Base-by-base conservation (phyloP, 2,888 invertebrate species). In the Parthenolecanium corni region DNA sequence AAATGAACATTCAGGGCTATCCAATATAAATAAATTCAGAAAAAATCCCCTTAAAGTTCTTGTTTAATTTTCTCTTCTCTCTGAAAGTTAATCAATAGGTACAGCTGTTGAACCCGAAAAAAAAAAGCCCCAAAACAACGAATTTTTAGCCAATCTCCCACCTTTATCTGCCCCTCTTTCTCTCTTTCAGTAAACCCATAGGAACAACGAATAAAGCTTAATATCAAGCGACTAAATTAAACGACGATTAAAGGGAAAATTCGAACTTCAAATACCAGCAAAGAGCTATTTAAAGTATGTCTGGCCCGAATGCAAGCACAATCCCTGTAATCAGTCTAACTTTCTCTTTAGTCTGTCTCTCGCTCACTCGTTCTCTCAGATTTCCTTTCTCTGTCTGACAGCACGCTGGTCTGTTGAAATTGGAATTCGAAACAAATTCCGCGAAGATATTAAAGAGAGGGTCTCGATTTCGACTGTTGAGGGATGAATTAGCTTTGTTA, bases 371-470 rank as follows among this genome's bases (percentile, higher is more conserved):
- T 9, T 31, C 31, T 31, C 9, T 31, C 31, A 31, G 5, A 6
- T 9, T 31, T 31, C 9, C 31, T 6, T 31, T 31, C 31, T 31
- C 31, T 31, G 4, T 4, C 31, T 31, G 4, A n/a, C 49, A 23
- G 16, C 42, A 40, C 23, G 40, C 40, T 54, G 54, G 54, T 54
- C 54, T 54, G 54, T 54, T 54, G 54, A 42, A 54, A 61, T 51
- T 61, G 38, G 61, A 49, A 61, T 61, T 51, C 61, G 61, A 49
- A 61, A 61, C 61, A 61, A 61, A 61, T 61, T 61, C 61, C 61
- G 24, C 40, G 51, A 49, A 61, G 61, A 61, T 61, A 61, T 51
- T 51, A 61, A 40, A 61, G 49, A 61, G 61, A 61, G 61, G 61
- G 61, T n/a, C n/a, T 61, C 61, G 61, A 61, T 61, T 61, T 49